phyloP scores from a whole-genome alignment of 2,888 invertebrate genomes.

The Amphipyra tragopoginis region DNA sequence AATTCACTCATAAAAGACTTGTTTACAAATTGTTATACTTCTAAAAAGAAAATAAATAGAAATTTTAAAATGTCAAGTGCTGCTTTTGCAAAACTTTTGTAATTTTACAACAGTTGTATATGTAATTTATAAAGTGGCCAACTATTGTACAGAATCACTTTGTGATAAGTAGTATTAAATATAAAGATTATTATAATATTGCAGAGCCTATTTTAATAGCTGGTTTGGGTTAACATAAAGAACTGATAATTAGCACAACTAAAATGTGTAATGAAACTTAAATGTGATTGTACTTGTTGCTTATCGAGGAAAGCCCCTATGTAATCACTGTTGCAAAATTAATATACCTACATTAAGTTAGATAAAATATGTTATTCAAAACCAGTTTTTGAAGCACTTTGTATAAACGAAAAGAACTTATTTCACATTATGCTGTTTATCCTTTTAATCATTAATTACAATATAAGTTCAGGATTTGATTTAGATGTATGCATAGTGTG shows the following conservation, averaged over 20 bases:
- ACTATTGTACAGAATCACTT: slow-evolving; percentile 67
- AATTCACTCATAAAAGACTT: slow-evolving; percentile 60
- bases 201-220: slow-evolving; percentile 65
- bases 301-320: slow-evolving; percentile 37
- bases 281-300: slow-evolving; percentile 50
- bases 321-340: slow-evolving; percentile 53
- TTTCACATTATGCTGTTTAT: slow-evolving; percentile 43
- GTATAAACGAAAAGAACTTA: slow-evolving; percentile 40
- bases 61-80: slow-evolving; percentile 31
- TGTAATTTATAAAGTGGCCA: slow-evolving; percentile 66
- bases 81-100: slow-evolving; percentile 56
- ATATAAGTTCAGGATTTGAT: slow-evolving; percentile 13
- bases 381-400: slow-evolving; percentile 45
- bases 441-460: slow-evolving; percentile 2
- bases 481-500: slow-evolving; percentile 37
- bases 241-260: slow-evolving; percentile 58
- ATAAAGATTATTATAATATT: slow-evolving; percentile 60
- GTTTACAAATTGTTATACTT: slow-evolving; percentile 61
- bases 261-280: slow-evolving; percentile 34
- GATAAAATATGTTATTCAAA: slow-evolving; percentile 45
- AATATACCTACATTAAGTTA: slow-evolving; percentile 43
- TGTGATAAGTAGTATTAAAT: slow-evolving; percentile 71
- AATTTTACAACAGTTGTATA: slow-evolving; percentile 57
- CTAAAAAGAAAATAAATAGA: slow-evolving; percentile 30
- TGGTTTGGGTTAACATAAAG: slow-evolving; percentile 44